Conservation (phyloP, 2,797 vertebrate genomes). For the Anolis apletophallus region DNA sequence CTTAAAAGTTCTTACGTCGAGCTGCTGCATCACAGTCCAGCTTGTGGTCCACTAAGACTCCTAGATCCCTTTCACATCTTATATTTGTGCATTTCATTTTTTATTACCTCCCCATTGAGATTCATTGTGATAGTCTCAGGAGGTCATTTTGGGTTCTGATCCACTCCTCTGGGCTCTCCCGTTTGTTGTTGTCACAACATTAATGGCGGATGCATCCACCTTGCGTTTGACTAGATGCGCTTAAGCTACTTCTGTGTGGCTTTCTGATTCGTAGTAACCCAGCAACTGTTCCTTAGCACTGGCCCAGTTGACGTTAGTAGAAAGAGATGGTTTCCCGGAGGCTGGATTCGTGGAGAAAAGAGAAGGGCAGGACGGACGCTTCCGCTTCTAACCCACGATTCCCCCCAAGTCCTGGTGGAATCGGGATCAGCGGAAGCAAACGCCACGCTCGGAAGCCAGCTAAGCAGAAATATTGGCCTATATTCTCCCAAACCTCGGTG, state of each 20-base stretch:
- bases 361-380: background rate
- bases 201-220: slow-evolving; percentile 72
- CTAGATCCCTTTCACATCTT: too few species aligned
- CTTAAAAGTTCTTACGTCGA: too few species aligned
- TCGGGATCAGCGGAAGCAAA: slow-evolving; percentile 36
- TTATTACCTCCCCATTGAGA: too few species aligned
- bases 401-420: background rate
- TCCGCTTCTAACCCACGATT: fast-evolving
- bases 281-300: slow-evolving; percentile 77
- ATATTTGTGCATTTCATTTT: too few species aligned
- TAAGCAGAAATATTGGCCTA: slow-evolving; percentile 94
- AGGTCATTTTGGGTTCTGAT: too few species aligned
- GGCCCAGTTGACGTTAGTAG: slow-evolving; percentile 47
- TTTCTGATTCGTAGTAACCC: slow-evolving; percentile 76
- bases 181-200: slow-evolving; percentile 6
- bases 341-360: background rate
- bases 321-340: slow-evolving; percentile 28
- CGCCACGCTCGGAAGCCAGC: slow-evolving; percentile 74
- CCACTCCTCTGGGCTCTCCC: too few species aligned
- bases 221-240: slow-evolving; percentile 76
- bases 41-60: too few species aligned
- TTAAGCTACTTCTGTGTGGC: slow-evolving; percentile 67
- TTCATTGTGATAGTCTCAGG: too few species aligned
- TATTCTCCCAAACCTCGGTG: slow-evolving; percentile 75
- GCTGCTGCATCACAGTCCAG: too few species aligned